phyloP scores from a whole-genome alignment of 2,888 invertebrate species.

The Pseudococcus viburni region DNA sequence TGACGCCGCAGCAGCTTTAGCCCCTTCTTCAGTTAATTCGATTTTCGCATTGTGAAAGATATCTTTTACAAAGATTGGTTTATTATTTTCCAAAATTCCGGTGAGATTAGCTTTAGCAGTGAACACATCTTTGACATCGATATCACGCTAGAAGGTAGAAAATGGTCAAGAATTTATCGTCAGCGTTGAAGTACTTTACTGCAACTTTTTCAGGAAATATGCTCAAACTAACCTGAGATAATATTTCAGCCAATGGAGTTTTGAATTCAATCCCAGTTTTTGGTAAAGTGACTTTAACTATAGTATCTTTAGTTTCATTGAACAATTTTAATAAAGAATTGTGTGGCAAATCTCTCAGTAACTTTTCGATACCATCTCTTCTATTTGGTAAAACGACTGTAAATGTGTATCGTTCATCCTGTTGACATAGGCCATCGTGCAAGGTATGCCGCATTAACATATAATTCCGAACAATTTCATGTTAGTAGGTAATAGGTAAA shows the following conservation, averaged over 20 bases:
- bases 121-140: slow-evolving; percentile 72
- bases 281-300: slow-evolving; percentile 76
- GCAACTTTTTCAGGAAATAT: too few species aligned
- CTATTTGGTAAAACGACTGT: slow-evolving; percentile 75
- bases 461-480: slow-evolving; percentile 60
- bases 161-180: background rate
- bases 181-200: too few species aligned
- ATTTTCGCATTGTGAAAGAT: slow-evolving; percentile 78
- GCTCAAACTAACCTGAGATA: slow-evolving; percentile 68
- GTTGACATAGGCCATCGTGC: background rate
- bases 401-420: slow-evolving; percentile 79
- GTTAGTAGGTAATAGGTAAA: too few species aligned
- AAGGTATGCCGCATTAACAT: background rate
- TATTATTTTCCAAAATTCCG: slow-evolving; percentile 72
- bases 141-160: background rate
- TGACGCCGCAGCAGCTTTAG: slow-evolving; percentile 78
- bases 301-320: slow-evolving; percentile 72
- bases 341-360: slow-evolving; percentile 76
- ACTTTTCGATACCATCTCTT: slow-evolving; percentile 72
- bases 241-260: slow-evolving; percentile 73
- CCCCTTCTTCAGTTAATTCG: slow-evolving; percentile 79
- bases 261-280: slow-evolving; percentile 76
- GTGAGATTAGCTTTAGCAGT: slow-evolving; percentile 75
- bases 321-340: slow-evolving; percentile 71
- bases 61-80: slow-evolving; percentile 72